Base-by-base conservation (phyloP, 2,888 invertebrate genomes). In the Crepidodera aurea region DNA sequence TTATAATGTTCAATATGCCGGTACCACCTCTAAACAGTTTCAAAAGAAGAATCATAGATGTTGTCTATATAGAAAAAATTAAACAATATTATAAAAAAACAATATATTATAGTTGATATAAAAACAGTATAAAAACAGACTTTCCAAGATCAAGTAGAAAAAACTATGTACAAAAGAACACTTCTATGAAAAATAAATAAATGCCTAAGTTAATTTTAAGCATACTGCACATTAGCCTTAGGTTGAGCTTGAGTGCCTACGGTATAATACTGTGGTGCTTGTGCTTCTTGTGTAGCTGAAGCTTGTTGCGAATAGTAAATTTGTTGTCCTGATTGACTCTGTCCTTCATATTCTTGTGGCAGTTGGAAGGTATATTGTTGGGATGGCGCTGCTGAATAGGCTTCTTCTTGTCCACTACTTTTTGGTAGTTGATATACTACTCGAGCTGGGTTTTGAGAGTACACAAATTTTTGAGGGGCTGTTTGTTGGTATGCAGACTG, bases 211-310 rank as follows among this genome's bases (percentile, higher is more conserved):
- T 16, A 27, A 39, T 18, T 39, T 48, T 69, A 68, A 5, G 71
- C 70, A 37, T 74, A 73, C 12, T 65, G 62, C 0, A 69, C 65
- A 13, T 69, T 69, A 50, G 68, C 53, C 29, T 66, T 69, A 10
- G 65, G 62, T 29, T 70, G 70, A 34, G 63, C 58, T 48, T 73
- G 73, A 13, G 70, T 67, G 7, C 65, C 64, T 15, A 62, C 59
- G 37, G 68, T 69, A 25, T 69, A 66, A 55, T 71, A 69, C 46
- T 76, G 75, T 19, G 68, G 66, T 6, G 61, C 51, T 46, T 16
- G 39, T n/a, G 56, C 56, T 25, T 64, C 48, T 25, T 64, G 65
- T 12, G 70, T 13, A 7, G 51, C 42, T 32, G 59, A 10, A 27
- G 60, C 37, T 34, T 39, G 51, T 40, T 69, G 50, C n/a, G 68